A percentile compares a stretch with the other conserved stretches of the same genome.
These are phyloP conservation scores for Bradysia coprophila DNA, from an alignment of 1,140 invertebrate species.

Conservation along the genomic window DNA sequence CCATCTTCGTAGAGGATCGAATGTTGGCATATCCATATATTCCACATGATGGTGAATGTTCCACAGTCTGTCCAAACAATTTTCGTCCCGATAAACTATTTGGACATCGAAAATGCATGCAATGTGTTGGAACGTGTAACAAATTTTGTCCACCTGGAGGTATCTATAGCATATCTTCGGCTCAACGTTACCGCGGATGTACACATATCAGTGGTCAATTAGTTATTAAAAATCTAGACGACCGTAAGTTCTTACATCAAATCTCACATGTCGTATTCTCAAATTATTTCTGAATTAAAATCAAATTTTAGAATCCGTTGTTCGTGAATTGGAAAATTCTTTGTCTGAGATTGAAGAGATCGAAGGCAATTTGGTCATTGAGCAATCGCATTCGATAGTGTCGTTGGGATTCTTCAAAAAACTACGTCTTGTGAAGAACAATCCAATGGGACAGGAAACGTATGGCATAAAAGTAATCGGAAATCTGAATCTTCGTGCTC, in stretches of 20 bases:
- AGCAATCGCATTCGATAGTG: slow-evolving; percentile 59
- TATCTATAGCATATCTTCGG: slow-evolving; percentile 56
- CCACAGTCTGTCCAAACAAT: slow-evolving; percentile 54
- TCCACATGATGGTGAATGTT: slow-evolving; percentile 42
- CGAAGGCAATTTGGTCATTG: slow-evolving; percentile 56
- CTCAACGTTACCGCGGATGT: slow-evolving; percentile 62
- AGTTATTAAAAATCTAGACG: slow-evolving; percentile 51
- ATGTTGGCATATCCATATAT: slow-evolving; percentile 25
- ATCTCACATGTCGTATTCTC: not conserved
- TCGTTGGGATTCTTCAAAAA: slow-evolving; percentile 79
- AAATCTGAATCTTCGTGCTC: slow-evolving; percentile 79
- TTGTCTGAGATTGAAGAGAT: slow-evolving; percentile 64
- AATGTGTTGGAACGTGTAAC: slow-evolving; percentile 34
- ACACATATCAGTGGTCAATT: slow-evolving; percentile 64
- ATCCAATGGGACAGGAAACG: slow-evolving; percentile 25
- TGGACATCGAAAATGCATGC: slow-evolving; percentile 23
- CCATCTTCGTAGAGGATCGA: slow-evolving; percentile 10
- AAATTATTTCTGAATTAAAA: not conserved
- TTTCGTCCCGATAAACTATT: slow-evolving; percentile 28
- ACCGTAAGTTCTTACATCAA: slow-evolving; percentile 20
- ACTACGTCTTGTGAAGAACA: slow-evolving; percentile 46
- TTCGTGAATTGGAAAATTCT: slow-evolving; percentile 55
- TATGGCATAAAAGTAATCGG: slow-evolving; percentile 62
- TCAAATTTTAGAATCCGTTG: slow-evolving; percentile 38
- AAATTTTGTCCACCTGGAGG: slow-evolving; percentile 46